These are phyloP conservation scores for Hyles lineata DNA, from an alignment of 2,888 invertebrate genomes.

Conservation along the genomic window DNA sequence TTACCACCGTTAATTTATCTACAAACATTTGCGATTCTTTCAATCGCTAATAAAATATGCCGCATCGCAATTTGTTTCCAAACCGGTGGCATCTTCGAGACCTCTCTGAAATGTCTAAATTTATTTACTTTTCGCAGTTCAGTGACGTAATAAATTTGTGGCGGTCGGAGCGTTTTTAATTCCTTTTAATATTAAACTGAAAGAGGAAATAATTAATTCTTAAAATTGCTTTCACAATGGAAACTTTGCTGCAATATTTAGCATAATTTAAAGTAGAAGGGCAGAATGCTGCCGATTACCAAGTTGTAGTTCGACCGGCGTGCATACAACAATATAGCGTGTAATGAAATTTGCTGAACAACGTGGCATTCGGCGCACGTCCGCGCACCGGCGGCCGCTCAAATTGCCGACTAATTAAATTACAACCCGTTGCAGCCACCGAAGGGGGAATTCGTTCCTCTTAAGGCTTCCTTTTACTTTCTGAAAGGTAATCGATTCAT, in stretches of 20 bases:
- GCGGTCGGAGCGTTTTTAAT: background rate
- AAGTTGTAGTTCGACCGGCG: slow-evolving; percentile 39
- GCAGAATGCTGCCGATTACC: slow-evolving; percentile 33
- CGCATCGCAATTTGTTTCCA: background rate
- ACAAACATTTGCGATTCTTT: slow-evolving; percentile 12
- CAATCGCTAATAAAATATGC: background rate
- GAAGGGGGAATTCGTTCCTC: slow-evolving; percentile 59
- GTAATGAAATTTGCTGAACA: slow-evolving; percentile 74
- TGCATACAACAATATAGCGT: slow-evolving; percentile 60
- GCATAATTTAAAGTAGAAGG: slow-evolving; percentile 40
- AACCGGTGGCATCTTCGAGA: background rate
- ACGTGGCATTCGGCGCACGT: slow-evolving; percentile 75
- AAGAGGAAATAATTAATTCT: slow-evolving; percentile 1
- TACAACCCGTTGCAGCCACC: slow-evolving; percentile 64
- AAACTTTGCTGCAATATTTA: slow-evolving; percentile 38
- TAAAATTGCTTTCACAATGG: slow-evolving; percentile 24
- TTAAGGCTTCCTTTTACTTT: slow-evolving; percentile 40
- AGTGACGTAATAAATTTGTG: background rate
- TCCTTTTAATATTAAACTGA: background rate
- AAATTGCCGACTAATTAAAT: slow-evolving; percentile 80
- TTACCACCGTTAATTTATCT: slow-evolving; percentile 11
- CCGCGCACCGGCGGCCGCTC: slow-evolving; percentile 60
- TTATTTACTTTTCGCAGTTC: background rate
- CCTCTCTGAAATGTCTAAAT: background rate
- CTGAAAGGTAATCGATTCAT: slow-evolving; percentile 21